Evolutionary conservation across 1,140 invertebrate species (phyloP).

Genomic region (Coenobita brevimanus): DNA sequence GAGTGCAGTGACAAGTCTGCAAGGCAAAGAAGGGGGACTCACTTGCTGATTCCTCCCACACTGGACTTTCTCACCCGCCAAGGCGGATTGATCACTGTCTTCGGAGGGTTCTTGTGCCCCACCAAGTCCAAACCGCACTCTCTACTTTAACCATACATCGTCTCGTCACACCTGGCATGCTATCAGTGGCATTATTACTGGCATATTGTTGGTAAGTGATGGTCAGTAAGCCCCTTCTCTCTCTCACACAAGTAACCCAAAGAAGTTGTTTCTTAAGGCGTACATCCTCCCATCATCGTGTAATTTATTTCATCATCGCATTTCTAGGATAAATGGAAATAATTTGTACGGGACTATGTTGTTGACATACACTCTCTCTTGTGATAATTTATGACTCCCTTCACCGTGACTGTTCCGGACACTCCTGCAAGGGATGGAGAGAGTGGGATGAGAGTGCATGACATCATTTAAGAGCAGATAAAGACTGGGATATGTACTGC

Average conservation of each 20-base stretch:
- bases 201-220: background rate
- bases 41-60: too few relatives aligned
- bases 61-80: background rate
- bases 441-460: background rate
- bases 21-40: too few relatives aligned
- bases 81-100: slow-evolving; percentile 16
- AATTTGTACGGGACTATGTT: slow-evolving; percentile 48
- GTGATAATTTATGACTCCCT: slow-evolving; percentile 53
- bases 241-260: too few relatives aligned
- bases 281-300: slow-evolving; percentile 27
- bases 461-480: too few relatives aligned
- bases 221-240: too few relatives aligned
- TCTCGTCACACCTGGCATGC: slow-evolving; percentile 20
- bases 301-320: slow-evolving; percentile 58
- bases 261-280: too few relatives aligned
- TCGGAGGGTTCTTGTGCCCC: slow-evolving; percentile 20
- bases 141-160: slow-evolving; percentile 12
- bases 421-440: slow-evolving; percentile 20
- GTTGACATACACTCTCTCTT: slow-evolving; percentile 37
- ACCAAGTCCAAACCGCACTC: slow-evolving; percentile 45
- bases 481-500: too few relatives aligned
- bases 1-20: too few relatives aligned
- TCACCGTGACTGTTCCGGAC: slow-evolving; percentile 34
- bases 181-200: slow-evolving; percentile 58
- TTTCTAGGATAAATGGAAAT: slow-evolving; percentile 28